A percentile compares a stretch with the other conserved stretches of the same genome.
These are phyloP conservation scores for Saccopteryx bilineata DNA, from an alignment of 2,113 vertebrate genomes.

Conservation along the genomic window DNA sequence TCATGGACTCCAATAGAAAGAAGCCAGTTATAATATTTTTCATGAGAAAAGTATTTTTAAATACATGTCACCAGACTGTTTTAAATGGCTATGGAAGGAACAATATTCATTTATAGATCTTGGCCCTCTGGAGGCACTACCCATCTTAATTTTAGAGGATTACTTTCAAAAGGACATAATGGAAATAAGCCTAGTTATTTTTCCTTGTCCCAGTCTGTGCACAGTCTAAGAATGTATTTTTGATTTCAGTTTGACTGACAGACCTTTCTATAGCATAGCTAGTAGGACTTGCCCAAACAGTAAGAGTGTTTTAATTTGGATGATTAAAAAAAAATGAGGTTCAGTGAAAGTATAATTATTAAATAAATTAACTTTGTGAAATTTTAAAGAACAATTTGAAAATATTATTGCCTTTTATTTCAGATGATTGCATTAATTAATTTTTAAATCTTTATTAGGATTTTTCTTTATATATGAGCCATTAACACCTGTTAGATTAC, in stretches of 20 bases:
- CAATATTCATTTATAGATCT: slow-evolving; percentile 77
- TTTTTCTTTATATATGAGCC: slow-evolving; percentile 31
- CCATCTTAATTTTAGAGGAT: slow-evolving; percentile 82
- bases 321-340: slow-evolving; percentile 28
- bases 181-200: slow-evolving; percentile 59
- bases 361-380: slow-evolving; percentile 41
- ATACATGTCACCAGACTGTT: slow-evolving; percentile 80
- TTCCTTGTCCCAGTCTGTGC: neutral
- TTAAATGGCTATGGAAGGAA: slow-evolving; percentile 83
- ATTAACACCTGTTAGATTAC: neutral
- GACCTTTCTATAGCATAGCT: neutral
- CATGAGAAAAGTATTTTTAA: slow-evolving; percentile 75
- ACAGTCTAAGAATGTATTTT: slow-evolving; percentile 10
- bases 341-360: slow-evolving; percentile 35
- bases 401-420: slow-evolving; percentile 35
- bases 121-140: slow-evolving; percentile 81
- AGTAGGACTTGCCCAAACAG: neutral
- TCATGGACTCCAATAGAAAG: neutral
- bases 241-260: neutral
- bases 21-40: slow-evolving; percentile 60
- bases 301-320: slow-evolving; percentile 15
- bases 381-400: slow-evolving; percentile 20
- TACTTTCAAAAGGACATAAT: slow-evolving; percentile 75
- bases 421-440: slow-evolving; percentile 16
- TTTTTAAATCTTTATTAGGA: slow-evolving; percentile 52